A percentile compares a stretch with the other conserved stretches of the same genome.
Conservation (phyloP, 2,113 vertebrate genomes). For the Xenopus tropicalis region DNA sequence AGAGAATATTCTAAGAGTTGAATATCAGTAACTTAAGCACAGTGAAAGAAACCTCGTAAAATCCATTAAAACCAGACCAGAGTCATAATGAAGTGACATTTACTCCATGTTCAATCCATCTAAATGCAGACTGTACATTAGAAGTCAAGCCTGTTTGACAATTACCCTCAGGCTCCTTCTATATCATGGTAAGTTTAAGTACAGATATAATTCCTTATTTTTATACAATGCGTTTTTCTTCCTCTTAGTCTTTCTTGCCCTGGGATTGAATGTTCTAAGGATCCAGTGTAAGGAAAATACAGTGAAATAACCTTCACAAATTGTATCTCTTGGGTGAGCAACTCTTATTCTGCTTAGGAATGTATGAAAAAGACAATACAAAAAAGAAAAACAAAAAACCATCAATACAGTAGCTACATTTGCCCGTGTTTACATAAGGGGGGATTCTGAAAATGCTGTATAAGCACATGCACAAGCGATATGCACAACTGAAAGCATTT, state of each 20-base stretch:
- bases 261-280: conserved; percentile 30
- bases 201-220: not conserved
- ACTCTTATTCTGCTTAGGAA: too few relatives aligned
- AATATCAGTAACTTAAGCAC: conserved; percentile 39
- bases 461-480: too few relatives aligned
- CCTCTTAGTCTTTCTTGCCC: conserved; percentile 18
- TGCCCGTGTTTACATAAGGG: too few relatives aligned
- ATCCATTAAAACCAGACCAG: conserved; percentile 45
- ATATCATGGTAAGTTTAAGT: conserved; percentile 38
- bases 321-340: conserved; percentile 18
- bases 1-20: conserved; percentile 49
- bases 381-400: too few relatives aligned
- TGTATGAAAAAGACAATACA: too few relatives aligned
- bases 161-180: conserved; percentile 17
- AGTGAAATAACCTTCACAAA: conserved; percentile 32
- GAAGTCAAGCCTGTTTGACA: conserved; percentile 24
- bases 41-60: conserved; percentile 47
- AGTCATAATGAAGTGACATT: conserved; percentile 49
- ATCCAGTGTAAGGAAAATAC: conserved; percentile 11
- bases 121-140: conserved; percentile 15
- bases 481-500: too few relatives aligned
- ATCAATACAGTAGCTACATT: too few relatives aligned
- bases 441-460: too few relatives aligned
- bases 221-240: conserved; percentile 42
- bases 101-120: not conserved